A percentile compares a stretch with the other conserved stretches of the same genome.
Conservation (phyloP, 1,140 invertebrate genomes). For the Drosophila miranda region DNA sequence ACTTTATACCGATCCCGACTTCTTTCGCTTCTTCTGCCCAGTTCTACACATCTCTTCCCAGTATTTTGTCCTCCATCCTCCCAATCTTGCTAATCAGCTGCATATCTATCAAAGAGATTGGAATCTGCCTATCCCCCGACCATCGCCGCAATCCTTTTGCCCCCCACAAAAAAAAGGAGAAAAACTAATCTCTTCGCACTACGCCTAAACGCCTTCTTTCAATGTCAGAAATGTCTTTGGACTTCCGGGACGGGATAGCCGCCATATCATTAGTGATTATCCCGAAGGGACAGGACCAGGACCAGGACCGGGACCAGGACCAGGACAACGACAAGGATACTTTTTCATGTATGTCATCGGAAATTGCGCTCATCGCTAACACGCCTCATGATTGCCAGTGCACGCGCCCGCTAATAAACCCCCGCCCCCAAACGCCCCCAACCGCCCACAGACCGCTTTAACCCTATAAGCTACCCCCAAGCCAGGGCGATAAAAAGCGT, state of each 20-base stretch:
- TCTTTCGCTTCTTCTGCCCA: too few relatives aligned
- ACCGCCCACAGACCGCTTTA: constrained; percentile 4
- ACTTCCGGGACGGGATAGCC: constrained; percentile 18
- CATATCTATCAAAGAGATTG: too few relatives aligned
- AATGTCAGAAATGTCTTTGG: constrained; percentile 20
- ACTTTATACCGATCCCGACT: too few relatives aligned
- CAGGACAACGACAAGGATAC: constrained; percentile 14
- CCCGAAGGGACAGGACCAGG: constrained; percentile 39
- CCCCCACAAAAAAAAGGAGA: background rate
- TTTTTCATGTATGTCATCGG: constrained; percentile 72
- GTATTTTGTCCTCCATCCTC: too few relatives aligned
- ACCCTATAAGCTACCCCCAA: constrained; percentile 2
- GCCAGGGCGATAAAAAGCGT: constrained; percentile 1
- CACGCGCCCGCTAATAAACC: constrained; percentile 73
- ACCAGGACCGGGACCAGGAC: background rate
- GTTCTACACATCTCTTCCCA: too few relatives aligned
- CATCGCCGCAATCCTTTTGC: constrained; percentile 15
- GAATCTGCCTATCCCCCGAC: background rate
- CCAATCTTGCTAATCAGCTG: too few relatives aligned
- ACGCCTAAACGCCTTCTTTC: constrained; percentile 45
- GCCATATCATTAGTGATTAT: constrained; percentile 56
- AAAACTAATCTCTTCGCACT: constrained; percentile 53
- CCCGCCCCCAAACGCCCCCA: constrained; percentile 17
- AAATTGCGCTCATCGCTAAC: constrained; percentile 68
- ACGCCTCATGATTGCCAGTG: constrained; percentile 72